Percentiles rank a stretch among this genome's conserved stretches.
Evolutionary conservation across 2,113 vertebrate genomes (phyloP).

Genomic region (Passer montanus): DNA sequence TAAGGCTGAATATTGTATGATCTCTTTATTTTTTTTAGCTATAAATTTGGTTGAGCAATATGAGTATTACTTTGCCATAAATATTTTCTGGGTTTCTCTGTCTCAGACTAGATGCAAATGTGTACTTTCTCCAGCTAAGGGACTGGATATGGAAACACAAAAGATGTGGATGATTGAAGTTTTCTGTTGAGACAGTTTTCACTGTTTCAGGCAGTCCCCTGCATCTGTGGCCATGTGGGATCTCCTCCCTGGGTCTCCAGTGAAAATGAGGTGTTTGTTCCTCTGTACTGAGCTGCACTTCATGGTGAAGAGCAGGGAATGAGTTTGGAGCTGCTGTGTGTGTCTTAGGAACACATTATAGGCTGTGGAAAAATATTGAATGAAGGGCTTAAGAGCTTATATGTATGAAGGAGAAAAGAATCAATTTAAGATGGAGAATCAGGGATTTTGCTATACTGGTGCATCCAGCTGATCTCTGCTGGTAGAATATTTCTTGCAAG

Average conservation of each 20-base stretch:
- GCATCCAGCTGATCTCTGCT: neutral
- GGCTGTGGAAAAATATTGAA: neutral
- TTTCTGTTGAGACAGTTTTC: neutral
- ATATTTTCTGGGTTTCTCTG: neutral
- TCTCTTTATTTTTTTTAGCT: neutral
- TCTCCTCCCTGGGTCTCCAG: neutral
- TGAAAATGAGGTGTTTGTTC: neutral
- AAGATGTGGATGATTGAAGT: neutral
- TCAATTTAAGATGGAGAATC: neutral
- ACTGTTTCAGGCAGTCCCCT: neutral
- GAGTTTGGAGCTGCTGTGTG: neutral
- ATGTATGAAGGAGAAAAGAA: neutral
- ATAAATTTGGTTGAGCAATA: neutral
- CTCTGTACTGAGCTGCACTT: neutral
- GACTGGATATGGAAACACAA: neutral
- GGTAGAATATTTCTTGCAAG: neutral
- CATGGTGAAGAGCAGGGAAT: neutral
- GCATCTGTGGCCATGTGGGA: accelerated
- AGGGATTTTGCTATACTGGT: neutral
- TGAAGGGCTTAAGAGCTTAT: neutral
- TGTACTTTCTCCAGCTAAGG: neutral
- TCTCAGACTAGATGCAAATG: neutral
- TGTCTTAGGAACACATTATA: neutral
- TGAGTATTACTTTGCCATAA: neutral
- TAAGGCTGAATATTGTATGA: neutral